phyloP scores from a whole-genome alignment of 2,888 invertebrate species.

The Diploptera punctata region DNA sequence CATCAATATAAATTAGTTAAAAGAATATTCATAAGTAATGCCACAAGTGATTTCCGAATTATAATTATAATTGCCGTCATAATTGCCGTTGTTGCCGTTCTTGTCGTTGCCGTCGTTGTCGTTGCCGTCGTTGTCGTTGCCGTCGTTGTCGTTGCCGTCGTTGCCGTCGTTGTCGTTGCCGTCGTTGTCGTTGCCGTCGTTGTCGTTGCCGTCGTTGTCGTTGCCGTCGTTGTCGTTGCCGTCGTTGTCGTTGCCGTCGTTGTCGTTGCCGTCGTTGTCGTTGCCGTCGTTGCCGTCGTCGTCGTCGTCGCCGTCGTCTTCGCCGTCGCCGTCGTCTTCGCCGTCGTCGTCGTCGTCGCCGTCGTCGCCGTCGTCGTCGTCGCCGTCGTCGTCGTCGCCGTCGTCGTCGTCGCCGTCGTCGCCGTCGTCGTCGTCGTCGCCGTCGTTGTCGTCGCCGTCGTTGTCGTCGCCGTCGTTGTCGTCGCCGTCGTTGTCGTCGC shows the following conservation, averaged over 20 bases:
- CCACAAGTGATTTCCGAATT: neutral
- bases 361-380: slow-evolving; percentile 1
- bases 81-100: neutral
- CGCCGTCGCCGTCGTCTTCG: too few species aligned
- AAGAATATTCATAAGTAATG: neutral
- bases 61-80: neutral
- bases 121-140: neutral
- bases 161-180: too few species aligned
- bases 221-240: too few species aligned
- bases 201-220: too few species aligned
- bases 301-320: neutral
- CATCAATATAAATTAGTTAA: neutral
- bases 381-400: neutral
- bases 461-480: neutral
- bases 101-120: too few species aligned
- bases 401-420: neutral
- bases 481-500: neutral
- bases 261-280: neutral
- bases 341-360: too few species aligned
- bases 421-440: neutral
- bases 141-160: too few species aligned
- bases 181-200: too few species aligned
- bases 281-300: neutral
- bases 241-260: slow-evolving; percentile 9
- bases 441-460: neutral